Evolutionary conservation across 1,140 invertebrate species (phyloP).

Genomic region (Drosophila triauraria): DNA sequence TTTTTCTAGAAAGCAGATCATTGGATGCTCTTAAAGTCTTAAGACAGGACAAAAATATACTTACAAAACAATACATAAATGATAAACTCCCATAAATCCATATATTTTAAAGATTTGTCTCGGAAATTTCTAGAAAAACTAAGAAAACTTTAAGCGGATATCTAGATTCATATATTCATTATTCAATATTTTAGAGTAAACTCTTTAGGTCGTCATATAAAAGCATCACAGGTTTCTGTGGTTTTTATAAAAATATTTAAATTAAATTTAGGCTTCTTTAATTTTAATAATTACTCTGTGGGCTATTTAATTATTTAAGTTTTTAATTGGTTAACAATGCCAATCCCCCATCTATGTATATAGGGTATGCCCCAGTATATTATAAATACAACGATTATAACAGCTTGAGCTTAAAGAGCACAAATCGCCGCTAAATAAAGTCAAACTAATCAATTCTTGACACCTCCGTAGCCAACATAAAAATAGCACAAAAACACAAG

Average conservation of each 20-base stretch:
- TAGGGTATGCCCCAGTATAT: conserved; percentile 24
- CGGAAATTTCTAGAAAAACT: too few relatives aligned
- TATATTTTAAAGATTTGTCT: too few relatives aligned
- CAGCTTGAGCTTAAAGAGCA: conserved; percentile 57
- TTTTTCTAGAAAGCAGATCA: neutral
- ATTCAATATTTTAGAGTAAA: too few relatives aligned
- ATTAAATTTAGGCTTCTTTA: too few relatives aligned
- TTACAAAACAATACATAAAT: too few relatives aligned
- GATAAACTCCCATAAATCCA: too few relatives aligned
- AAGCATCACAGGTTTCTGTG: too few relatives aligned
- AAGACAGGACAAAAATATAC: too few relatives aligned
- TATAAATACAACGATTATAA: conserved; percentile 18
- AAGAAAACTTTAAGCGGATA: too few relatives aligned
- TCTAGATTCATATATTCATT: too few relatives aligned
- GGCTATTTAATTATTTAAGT: neutral
- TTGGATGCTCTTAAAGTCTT: neutral
- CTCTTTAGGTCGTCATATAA: too few relatives aligned
- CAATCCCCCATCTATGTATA: neutral
- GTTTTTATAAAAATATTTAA: too few relatives aligned
- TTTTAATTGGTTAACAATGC: neutral
- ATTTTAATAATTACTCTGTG: neutral
- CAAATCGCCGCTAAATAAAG: conserved; percentile 20
- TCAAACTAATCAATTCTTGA: conserved; percentile 53
- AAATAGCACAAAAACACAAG: conserved; percentile 38
- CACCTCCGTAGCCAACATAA: conserved; percentile 28